Percentiles rank a stretch among this genome's conserved stretches.
Evolutionary conservation across 2,888 invertebrate species (phyloP).

Genomic region (Pseudeuparius sepicola): DNA sequence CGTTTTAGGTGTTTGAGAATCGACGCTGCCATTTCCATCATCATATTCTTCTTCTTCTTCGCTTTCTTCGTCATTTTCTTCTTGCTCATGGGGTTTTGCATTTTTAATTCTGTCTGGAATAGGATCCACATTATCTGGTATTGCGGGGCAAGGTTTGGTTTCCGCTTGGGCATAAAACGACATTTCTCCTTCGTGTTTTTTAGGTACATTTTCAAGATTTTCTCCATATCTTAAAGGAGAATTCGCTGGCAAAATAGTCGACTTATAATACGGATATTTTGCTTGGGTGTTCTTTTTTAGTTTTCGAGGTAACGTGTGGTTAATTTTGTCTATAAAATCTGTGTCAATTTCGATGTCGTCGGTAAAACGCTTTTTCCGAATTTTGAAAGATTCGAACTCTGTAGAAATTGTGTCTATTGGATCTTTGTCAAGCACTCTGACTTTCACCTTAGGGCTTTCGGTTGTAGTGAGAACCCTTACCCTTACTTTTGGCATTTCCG

Average conservation of each 20-base stretch:
- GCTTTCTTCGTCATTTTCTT: conserved; percentile 30
- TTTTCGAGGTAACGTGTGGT: conserved; percentile 22
- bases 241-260: conserved; percentile 37
- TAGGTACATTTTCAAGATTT: conserved; percentile 51
- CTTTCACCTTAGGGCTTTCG: conserved; percentile 10
- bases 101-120: conserved; percentile 42
- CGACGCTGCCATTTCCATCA: conserved; percentile 24
- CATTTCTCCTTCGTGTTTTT: conserved; percentile 53
- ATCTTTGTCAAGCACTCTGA: conserved; percentile 5
- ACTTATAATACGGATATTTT: conserved; percentile 60
- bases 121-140: conserved; percentile 45
- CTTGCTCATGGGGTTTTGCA: conserved; percentile 29
- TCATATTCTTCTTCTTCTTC: conserved; percentile 30
- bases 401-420: not conserved
- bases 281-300: conserved; percentile 9
- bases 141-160: conserved; percentile 44
- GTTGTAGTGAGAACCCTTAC: conserved; percentile 4
- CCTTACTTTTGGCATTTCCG: conserved; percentile 18
- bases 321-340: conserved; percentile 29
- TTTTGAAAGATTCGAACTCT: too few species aligned
- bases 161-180: conserved; percentile 60
- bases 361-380: conserved; percentile 16
- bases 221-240: conserved; percentile 60
- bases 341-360: conserved; percentile 29
- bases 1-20: conserved; percentile 31